Evolutionary conservation across 2,113 vertebrate species (phyloP).

Genomic region (Pteropus alecto): DNA sequence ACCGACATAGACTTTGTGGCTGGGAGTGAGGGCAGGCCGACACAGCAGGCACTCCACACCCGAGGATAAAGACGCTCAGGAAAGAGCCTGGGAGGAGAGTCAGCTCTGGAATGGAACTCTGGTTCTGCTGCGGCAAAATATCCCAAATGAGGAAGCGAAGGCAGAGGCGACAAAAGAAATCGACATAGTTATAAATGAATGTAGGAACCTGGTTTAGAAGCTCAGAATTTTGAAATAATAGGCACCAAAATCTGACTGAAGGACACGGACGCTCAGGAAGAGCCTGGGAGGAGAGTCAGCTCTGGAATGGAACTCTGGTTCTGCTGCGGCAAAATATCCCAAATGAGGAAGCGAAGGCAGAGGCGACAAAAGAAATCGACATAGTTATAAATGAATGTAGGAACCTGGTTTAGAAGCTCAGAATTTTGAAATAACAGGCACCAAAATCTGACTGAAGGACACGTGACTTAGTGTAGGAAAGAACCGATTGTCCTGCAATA

Average conservation of each 20-base stretch:
- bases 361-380: not conserved
- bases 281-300: not conserved
- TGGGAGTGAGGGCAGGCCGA: not conserved
- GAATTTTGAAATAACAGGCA: not conserved
- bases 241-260: not conserved
- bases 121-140: not conserved
- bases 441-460: not conserved
- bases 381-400: not conserved
- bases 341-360: not conserved
- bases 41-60: not conserved
- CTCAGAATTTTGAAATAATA: not conserved
- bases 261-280: not conserved
- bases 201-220: not conserved
- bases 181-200: not conserved
- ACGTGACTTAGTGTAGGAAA: not conserved
- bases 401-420: not conserved
- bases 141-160: not conserved
- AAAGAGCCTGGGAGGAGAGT: not conserved
- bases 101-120: not conserved
- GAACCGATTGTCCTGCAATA: not conserved
- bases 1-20: not conserved
- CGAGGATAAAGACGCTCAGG: not conserved
- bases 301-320: not conserved
- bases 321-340: not conserved
- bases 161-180: not conserved